A percentile compares a stretch with the other conserved stretches of the same genome.
Evolutionary conservation across 2,113 vertebrate species (phyloP).

Genomic region (Etheostoma cragini): DNA sequence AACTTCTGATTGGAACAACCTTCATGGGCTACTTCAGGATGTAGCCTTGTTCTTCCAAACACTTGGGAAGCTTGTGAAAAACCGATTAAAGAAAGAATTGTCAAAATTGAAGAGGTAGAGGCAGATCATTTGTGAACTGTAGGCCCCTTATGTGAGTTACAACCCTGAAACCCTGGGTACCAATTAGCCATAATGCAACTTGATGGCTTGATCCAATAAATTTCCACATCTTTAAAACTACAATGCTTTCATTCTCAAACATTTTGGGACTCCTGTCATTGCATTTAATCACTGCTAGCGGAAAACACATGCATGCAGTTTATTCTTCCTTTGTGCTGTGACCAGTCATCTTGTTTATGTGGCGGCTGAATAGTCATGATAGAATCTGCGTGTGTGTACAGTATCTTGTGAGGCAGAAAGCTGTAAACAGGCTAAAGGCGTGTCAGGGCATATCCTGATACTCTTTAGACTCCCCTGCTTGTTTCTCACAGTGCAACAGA

Average conservation of each 20-base stretch:
- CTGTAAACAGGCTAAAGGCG: slow-evolving; percentile 67
- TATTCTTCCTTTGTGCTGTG: not conserved
- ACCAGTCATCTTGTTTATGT: slow-evolving; percentile 41
- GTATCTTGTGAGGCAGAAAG: slow-evolving; percentile 63
- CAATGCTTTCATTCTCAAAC: not conserved
- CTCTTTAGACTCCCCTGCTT: slow-evolving; percentile 33
- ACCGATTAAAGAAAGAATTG: not conserved
- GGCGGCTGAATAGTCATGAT: slow-evolving; percentile 42
- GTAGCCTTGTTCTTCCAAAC: not conserved
- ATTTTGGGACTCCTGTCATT: not conserved
- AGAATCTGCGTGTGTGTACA: slow-evolving; percentile 41
- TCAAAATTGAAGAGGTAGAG: not conserved
- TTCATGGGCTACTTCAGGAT: not conserved
- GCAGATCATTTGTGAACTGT: not conserved
- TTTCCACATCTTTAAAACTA: not conserved
- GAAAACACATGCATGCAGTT: not conserved
- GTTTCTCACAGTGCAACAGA: slow-evolving; percentile 46
- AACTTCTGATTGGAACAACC: not conserved
- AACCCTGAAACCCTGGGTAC: not conserved
- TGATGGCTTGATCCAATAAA: not conserved
- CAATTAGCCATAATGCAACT: not conserved
- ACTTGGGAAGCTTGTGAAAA: not conserved
- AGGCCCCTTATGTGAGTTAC: not conserved
- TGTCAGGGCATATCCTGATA: slow-evolving; percentile 51
- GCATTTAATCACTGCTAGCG: not conserved